A percentile compares a stretch with the other conserved stretches of the same genome.
phyloP scores from a whole-genome alignment of 2,888 invertebrate species.

The Linnaemya vulpina region DNA sequence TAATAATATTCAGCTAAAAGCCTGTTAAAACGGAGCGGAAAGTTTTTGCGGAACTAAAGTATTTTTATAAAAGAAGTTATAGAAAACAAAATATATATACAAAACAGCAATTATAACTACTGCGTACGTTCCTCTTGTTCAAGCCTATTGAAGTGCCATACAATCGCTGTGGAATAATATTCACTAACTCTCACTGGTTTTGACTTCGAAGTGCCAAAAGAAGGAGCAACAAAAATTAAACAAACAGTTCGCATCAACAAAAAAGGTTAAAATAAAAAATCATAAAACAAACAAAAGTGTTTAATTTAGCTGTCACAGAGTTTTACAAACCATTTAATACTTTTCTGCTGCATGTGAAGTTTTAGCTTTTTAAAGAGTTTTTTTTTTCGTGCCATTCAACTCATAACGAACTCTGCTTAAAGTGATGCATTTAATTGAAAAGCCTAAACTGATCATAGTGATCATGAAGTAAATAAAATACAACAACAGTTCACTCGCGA shows the following conservation, averaged over 20 bases:
- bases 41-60: conserved; percentile 22
- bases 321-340: conserved; percentile 9
- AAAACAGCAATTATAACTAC: not conserved
- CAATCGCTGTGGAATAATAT: conserved; percentile 26
- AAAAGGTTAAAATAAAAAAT: too few relatives aligned
- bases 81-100: not conserved
- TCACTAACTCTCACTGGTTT: conserved; percentile 39
- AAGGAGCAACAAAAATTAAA: not conserved
- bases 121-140: conserved; percentile 5
- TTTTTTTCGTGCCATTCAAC: conserved; percentile 1
- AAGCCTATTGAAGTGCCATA: conserved; percentile 17
- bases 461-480: too few relatives aligned
- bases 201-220: not conserved
- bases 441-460: too few relatives aligned
- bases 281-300: conserved; percentile 33
- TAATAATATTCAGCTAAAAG: conserved; percentile 16
- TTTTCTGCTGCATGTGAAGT: not conserved
- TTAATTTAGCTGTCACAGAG: conserved; percentile 34
- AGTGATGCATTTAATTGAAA: not conserved
- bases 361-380: conserved; percentile 2
- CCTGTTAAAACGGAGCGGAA: conserved; percentile 28
- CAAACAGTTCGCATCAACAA: conserved; percentile 13
- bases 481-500: too few relatives aligned
- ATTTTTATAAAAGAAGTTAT: not conserved
- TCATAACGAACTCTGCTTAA: not conserved